Conservation (phyloP, 2,113 vertebrate genomes). For the Plectropomus leopardus region DNA sequence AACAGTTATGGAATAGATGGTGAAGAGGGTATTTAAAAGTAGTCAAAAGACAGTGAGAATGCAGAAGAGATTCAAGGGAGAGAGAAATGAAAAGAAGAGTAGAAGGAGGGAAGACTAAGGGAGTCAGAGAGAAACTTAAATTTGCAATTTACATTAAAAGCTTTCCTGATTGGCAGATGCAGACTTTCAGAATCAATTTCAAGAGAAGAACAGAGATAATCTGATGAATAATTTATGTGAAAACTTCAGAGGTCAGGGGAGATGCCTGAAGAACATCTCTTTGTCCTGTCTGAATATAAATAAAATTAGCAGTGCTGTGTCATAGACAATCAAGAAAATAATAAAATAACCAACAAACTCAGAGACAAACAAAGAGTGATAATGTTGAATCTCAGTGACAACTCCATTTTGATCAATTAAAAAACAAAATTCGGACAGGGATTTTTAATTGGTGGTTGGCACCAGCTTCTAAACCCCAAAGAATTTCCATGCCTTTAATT, state of each 20-base stretch:
- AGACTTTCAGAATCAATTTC: not conserved
- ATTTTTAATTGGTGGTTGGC: not conserved
- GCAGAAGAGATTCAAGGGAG: not conserved
- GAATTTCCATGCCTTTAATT: not conserved
- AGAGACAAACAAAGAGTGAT: not conserved
- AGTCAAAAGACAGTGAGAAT: not conserved
- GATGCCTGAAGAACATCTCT: not conserved
- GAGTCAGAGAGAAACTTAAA: conserved; percentile 3
- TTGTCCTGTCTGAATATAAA: not conserved
- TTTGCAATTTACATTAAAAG: not conserved
- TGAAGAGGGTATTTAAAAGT: not conserved
- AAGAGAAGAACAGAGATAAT: not conserved
- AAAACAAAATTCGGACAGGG: no score
- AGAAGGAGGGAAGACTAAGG: not conserved
- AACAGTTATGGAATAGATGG: no score
- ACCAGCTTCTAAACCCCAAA: not conserved
- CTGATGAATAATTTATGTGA: conserved; percentile 1
- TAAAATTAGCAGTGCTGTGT: not conserved
- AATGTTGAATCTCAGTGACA: not conserved
- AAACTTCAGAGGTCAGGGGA: not conserved
- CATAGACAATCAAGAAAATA: not conserved
- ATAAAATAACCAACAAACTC: not conserved
- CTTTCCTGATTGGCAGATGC: not conserved
- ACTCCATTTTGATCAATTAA: not conserved
- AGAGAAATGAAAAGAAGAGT: not conserved